Percentiles rank a stretch among this genome's conserved stretches.
Evolutionary conservation across 2,888 invertebrate species (phyloP).

Genomic region (Latrodectus elegans): DNA sequence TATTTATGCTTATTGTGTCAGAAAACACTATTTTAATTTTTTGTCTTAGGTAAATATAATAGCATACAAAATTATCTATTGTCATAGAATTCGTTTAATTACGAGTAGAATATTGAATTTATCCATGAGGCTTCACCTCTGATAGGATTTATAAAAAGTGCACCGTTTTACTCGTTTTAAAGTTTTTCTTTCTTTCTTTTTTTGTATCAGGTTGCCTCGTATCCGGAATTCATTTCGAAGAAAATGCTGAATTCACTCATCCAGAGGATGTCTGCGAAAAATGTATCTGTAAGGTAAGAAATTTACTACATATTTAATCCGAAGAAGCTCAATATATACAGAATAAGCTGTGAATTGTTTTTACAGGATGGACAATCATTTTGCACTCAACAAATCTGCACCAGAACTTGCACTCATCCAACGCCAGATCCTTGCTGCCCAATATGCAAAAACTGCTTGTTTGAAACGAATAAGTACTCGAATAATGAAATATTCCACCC

Average conservation of each 20-base stretch:
- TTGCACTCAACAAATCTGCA: slow-evolving; percentile 43
- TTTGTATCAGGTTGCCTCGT: slow-evolving; percentile 45
- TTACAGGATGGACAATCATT: slow-evolving; percentile 38
- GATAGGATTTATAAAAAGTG: not conserved
- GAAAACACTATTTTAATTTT: no score
- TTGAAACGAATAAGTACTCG: slow-evolving; percentile 26
- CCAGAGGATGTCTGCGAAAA: slow-evolving; percentile 65
- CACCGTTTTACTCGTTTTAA: not conserved
- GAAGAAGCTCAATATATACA: not conserved
- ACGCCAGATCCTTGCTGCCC: slow-evolving; percentile 62
- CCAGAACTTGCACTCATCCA: slow-evolving; percentile 56
- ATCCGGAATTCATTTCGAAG: slow-evolving; percentile 41
- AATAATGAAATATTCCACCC: slow-evolving; percentile 52
- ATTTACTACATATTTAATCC: not conserved
- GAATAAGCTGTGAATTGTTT: not conserved
- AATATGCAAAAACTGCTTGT: slow-evolving; percentile 50
- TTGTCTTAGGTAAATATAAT: no score
- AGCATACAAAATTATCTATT: no score
- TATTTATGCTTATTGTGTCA: no score
- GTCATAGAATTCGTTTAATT: no score
- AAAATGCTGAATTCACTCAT: slow-evolving; percentile 57
- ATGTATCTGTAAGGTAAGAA: slow-evolving; percentile 58
- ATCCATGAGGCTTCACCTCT: no score
- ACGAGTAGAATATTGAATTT: no score
- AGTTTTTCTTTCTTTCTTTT: no score